Conservation (phyloP, 2,113 vertebrate genomes). For the Microtus richardsoni region DNA sequence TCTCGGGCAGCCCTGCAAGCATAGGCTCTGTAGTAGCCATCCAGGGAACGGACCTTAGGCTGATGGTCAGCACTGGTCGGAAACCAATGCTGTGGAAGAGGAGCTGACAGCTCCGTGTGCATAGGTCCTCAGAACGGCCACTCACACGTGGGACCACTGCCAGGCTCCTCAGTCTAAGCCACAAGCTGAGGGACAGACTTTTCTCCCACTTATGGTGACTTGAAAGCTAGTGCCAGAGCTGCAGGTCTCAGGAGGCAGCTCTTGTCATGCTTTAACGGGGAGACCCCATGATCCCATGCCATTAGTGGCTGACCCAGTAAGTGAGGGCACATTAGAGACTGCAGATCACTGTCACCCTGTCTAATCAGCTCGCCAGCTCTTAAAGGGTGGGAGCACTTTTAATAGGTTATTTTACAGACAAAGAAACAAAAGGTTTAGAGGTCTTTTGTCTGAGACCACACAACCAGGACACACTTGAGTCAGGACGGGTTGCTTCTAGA, state of each 20-base stretch:
- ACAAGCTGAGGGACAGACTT: not conserved
- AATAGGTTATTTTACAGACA: not conserved
- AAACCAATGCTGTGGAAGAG: not conserved
- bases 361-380: not conserved
- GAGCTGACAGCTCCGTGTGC: not conserved
- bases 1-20: not conserved
- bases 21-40: no score
- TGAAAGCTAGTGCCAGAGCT: not conserved
- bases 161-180: not conserved
- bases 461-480: not conserved
- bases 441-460: not conserved
- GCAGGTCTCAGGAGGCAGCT: not conserved
- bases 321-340: not conserved
- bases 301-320: not conserved
- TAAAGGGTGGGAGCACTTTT: not conserved
- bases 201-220: not conserved
- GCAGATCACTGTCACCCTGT: not conserved
- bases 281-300: not conserved
- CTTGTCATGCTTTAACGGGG: not conserved
- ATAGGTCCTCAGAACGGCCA: not conserved
- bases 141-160: not conserved
- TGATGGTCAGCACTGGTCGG: not conserved
- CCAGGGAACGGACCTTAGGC: not conserved
- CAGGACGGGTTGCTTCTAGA: not conserved
- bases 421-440: not conserved